A percentile compares a stretch with the other conserved stretches of the same genome.
phyloP scores from a whole-genome alignment of 1,140 invertebrate species.

The Calliopsis andreniformis region DNA sequence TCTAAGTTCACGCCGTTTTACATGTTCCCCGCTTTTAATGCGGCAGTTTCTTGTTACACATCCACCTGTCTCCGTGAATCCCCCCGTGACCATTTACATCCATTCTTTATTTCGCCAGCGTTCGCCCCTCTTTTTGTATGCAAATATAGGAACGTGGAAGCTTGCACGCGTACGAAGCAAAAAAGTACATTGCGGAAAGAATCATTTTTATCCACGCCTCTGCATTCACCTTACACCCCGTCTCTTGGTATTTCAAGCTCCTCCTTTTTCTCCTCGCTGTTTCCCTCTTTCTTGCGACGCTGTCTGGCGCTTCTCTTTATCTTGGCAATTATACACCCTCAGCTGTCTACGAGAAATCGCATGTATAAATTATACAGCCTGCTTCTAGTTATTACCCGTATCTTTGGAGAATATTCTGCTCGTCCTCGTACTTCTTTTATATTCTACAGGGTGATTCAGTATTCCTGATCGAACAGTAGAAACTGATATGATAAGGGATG shows the following conservation, averaged over 20 bases:
- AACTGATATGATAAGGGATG: too few species aligned
- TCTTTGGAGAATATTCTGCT: too few species aligned
- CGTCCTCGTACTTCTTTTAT: too few species aligned
- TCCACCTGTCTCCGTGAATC: background rate
- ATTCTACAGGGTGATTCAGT: too few species aligned
- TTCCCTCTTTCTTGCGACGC: background rate
- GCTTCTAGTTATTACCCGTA: background rate
- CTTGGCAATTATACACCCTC: background rate
- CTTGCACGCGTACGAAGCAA: background rate
- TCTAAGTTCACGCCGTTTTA: background rate
- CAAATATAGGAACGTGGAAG: background rate
- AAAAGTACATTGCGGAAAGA: background rate
- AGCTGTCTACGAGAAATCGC: background rate
- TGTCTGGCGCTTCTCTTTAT: background rate
- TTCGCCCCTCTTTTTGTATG: too few species aligned
- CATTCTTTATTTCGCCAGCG: background rate
- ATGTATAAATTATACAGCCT: background rate
- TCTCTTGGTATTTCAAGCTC: background rate
- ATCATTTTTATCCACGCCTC: constrained; percentile 2
- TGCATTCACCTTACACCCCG: background rate
- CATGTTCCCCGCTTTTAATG: background rate
- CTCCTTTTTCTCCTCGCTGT: background rate
- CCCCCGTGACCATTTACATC: background rate
- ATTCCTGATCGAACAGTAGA: too few species aligned
- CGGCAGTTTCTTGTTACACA: background rate